Evolutionary conservation across 1,140 invertebrate species (phyloP).

Genomic region (Sipha flava): DNA sequence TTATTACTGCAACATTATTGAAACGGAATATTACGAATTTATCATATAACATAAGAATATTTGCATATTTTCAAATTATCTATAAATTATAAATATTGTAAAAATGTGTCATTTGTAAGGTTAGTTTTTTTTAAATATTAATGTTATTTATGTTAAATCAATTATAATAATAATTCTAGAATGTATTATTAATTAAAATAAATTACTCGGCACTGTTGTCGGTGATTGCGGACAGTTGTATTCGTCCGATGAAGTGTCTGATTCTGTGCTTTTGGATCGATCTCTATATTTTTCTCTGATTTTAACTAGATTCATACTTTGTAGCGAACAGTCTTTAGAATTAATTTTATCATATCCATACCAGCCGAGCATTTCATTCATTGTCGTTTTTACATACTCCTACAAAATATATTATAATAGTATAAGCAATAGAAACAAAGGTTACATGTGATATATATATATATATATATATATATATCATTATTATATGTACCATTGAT

Average conservation of each 20-base stretch:
- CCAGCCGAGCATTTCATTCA: slow-evolving; percentile 83
- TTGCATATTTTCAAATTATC: too few relatives aligned
- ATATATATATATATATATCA: too few relatives aligned
- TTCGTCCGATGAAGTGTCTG: slow-evolving; percentile 16
- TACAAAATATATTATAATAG: slow-evolving; percentile 45
- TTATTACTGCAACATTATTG: too few relatives aligned
- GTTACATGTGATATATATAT: too few relatives aligned
- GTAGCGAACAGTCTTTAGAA: slow-evolving; percentile 21
- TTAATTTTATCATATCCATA: slow-evolving; percentile 72
- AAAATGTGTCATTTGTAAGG: too few relatives aligned
- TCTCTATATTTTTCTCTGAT: slow-evolving; percentile 2
- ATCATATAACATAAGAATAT: too few relatives aligned
- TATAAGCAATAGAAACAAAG: slow-evolving; percentile 33
- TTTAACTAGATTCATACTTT: slow-evolving; percentile 30
- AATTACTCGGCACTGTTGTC: slow-evolving; percentile 7
- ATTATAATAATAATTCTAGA: too few relatives aligned
- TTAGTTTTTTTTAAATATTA: too few relatives aligned
- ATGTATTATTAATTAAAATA: not conserved
- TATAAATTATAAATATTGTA: too few relatives aligned
- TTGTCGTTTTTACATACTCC: slow-evolving; percentile 81
- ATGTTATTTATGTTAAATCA: too few relatives aligned
- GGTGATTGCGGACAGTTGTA: slow-evolving; percentile 9
- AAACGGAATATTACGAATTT: too few relatives aligned
- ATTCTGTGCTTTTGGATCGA: slow-evolving; percentile 15
- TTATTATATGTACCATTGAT: too few relatives aligned